These are phyloP conservation scores for Mnemiopsis leidyi DNA, from an alignment of 37 sponge, comb jelly and placozoan species.

Conservation along the genomic window DNA sequence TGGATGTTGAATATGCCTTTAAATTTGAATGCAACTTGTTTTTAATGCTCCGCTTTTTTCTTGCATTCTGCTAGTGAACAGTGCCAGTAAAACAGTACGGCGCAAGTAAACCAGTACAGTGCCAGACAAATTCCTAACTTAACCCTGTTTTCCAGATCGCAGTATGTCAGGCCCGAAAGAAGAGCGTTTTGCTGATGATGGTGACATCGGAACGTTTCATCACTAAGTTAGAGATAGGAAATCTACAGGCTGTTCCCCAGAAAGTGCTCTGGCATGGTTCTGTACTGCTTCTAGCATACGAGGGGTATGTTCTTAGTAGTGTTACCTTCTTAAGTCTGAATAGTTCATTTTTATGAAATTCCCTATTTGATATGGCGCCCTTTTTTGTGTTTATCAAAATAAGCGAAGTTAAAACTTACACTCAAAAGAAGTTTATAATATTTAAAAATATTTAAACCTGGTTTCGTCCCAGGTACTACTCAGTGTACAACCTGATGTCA, in stretches of 20 bases:
- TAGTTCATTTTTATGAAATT: too few species aligned
- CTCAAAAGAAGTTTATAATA: not conserved
- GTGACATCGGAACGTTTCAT: constrained; percentile 1
- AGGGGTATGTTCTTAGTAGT: constrained; percentile 4
- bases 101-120: too few species aligned
- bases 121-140: not conserved
- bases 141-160: not conserved
- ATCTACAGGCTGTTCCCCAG: not conserved
- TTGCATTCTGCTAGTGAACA: too few species aligned
- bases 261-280: constrained; percentile 30
- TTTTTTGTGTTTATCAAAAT: too few species aligned
- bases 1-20: too few species aligned
- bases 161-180: constrained; percentile 12
- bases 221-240: not conserved
- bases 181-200: constrained; percentile 15
- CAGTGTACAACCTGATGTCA: constrained; percentile 55
- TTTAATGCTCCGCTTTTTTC: too few species aligned
- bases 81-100: too few species aligned
- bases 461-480: constrained; percentile 24
- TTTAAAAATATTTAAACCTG: not conserved
- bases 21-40: too few species aligned
- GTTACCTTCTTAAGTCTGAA: too few species aligned
- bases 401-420: not conserved
- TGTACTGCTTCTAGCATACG: constrained; percentile 12
- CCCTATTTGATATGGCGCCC: too few species aligned